Base-by-base conservation (phyloP, 2,113 vertebrate species). In the Gadus chalcogrammus region DNA sequence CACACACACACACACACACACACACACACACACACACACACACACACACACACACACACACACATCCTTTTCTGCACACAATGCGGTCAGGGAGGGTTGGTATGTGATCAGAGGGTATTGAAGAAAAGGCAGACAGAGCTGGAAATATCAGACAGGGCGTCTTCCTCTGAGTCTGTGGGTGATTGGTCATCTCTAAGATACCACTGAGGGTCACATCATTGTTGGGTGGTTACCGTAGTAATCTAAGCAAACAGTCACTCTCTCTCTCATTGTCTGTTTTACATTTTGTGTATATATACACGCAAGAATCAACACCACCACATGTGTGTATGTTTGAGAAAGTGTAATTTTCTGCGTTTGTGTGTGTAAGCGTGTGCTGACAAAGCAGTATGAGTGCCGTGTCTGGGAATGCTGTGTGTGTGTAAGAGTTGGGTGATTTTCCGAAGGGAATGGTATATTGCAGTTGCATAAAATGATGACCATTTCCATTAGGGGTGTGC, bases 61-160 rank as follows among this genome's bases (percentile, higher is more conserved):
- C 84, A 35, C 78, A 82, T 85, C 87, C 89, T 77, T 85, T 89
- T 72, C 70, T 59, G 72, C 84, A 81, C 79, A 89, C 88, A 89
- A 89, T 88, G 79, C 83, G 70, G 70, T 81, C 72, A 67, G 69
- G 12, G 68, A 65, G 69, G 52, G 38, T 31, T 4, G 15, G 24
- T 72, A 42, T 73, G 52, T 42, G 12, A 24, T 12, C 0, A 27
- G 15, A 2, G 31, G 5, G 67, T 22, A 61, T 22, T 20, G 18
- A 22, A 20, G 20, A 24, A 61, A 17, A 71, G 79, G 74, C 71
- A 66, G 67, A 72, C 56, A 72, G 28, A 67, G 76, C 75, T 73
- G 68, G 63, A 28, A 60, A 66, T 76, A 74, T 31, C 20, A 31
- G 28, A 73, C 35, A 74, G 68, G 70, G 76, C 42, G 76, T 74